Evolutionary conservation across 2,113 vertebrate genomes (phyloP).

Genomic region (Trichomycterus rosablanca): DNA sequence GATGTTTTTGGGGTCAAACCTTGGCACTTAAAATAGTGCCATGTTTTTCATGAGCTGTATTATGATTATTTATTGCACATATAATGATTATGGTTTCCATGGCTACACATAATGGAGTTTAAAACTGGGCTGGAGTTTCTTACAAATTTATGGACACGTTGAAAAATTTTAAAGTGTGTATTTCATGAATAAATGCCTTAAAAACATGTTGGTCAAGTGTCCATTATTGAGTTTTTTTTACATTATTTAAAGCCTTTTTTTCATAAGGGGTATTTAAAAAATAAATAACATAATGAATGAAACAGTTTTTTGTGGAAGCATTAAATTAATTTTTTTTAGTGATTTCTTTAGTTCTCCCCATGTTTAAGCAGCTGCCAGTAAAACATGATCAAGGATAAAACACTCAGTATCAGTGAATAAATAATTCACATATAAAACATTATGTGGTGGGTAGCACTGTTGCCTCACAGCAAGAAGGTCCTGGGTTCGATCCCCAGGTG

Average conservation of each 20-base stretch:
- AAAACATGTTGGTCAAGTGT: constrained; percentile 40
- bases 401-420: too few relatives aligned
- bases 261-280: too few relatives aligned
- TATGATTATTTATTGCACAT: constrained; percentile 72
- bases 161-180: constrained; percentile 71
- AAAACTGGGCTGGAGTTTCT: constrained; percentile 60
- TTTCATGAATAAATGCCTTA: constrained; percentile 80
- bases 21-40: constrained; percentile 57
- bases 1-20: constrained; percentile 42
- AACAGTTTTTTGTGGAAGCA: too few relatives aligned
- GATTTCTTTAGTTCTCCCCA: too few relatives aligned
- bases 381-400: too few relatives aligned
- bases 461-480: too few relatives aligned
- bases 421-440: too few relatives aligned
- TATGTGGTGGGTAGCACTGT: too few relatives aligned
- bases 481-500: too few relatives aligned
- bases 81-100: constrained; percentile 63
- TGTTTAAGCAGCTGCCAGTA: too few relatives aligned
- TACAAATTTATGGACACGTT: constrained; percentile 65
- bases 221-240: not conserved
- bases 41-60: constrained; percentile 56
- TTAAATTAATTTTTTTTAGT: too few relatives aligned
- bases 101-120: constrained; percentile 55
- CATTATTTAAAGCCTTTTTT: constrained; percentile 33
- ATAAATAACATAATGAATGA: too few relatives aligned